Evolutionary conservation across 2,113 vertebrate genomes (phyloP).

Genomic region (Eubucco bourcierii): DNA sequence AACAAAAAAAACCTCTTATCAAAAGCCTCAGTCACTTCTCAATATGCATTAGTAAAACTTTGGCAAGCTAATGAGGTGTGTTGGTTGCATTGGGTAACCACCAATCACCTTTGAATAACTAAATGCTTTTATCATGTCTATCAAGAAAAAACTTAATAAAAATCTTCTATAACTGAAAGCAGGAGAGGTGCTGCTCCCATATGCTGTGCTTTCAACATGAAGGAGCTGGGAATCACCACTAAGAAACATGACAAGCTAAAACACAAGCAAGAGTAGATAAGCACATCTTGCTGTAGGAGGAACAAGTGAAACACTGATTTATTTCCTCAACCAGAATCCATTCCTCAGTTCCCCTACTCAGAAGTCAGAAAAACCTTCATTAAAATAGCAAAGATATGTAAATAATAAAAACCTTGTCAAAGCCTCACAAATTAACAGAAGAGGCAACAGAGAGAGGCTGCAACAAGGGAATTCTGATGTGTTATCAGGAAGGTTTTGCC

Average conservation of each 20-base stretch:
- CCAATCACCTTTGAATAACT: neutral
- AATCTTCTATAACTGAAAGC: neutral
- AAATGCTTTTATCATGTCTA: conserved; percentile 2
- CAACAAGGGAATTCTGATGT: neutral
- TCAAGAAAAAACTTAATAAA: neutral
- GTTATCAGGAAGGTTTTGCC: neutral
- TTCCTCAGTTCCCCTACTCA: neutral
- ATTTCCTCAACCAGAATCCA: neutral
- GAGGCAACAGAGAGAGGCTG: neutral
- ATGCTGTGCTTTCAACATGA: neutral
- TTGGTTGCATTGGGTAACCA: neutral
- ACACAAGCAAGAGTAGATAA: neutral
- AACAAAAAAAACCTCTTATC: neutral
- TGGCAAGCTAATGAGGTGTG: neutral
- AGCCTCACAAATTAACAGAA: neutral
- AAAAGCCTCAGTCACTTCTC: neutral
- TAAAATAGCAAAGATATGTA: neutral
- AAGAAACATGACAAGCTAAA: neutral
- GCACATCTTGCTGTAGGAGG: neutral
- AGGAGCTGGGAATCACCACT: neutral
- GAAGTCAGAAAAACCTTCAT: neutral
- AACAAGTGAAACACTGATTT: neutral
- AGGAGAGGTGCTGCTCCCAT: neutral
- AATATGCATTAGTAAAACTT: conserved; percentile 5
- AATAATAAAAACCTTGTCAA: neutral